phyloP scores from a whole-genome alignment of 2,888 invertebrate genomes.

The Pristionchus mayeri region DNA sequence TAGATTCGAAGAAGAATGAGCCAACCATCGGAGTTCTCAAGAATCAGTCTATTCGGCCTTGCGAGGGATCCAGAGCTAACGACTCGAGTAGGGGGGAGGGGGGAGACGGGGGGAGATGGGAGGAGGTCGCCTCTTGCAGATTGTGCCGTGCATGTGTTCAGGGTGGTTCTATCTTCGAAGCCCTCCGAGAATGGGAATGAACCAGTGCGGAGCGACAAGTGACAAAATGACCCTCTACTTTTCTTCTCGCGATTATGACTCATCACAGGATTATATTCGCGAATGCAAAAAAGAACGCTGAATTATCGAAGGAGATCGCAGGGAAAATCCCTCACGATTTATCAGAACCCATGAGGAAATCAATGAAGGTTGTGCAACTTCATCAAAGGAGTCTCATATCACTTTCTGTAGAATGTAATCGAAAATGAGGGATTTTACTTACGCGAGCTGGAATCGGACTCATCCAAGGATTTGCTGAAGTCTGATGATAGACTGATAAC shows the following conservation, averaged over 20 bases:
- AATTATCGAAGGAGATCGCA: neutral
- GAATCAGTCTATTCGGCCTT: neutral
- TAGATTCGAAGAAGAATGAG: neutral
- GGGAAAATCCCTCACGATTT: neutral
- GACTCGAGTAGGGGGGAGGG: neutral
- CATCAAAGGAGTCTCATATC: too few species aligned
- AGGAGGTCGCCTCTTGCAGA: neutral
- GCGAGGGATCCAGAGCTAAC: neutral
- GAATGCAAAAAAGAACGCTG: neutral
- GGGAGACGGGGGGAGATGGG: neutral
- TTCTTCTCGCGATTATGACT: too few species aligned
- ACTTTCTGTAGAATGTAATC: neutral
- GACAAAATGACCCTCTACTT: neutral
- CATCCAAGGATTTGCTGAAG: neutral
- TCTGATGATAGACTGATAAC: neutral
- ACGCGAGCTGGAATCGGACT: neutral
- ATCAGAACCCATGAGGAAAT: neutral
- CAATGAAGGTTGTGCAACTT: neutral
- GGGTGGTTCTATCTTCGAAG: neutral
- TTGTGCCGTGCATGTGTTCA: slow-evolving; percentile 11
- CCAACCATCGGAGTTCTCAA: neutral
- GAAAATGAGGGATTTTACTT: neutral
- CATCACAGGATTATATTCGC: neutral
- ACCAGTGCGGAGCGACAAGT: neutral
- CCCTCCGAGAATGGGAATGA: neutral